Evolutionary conservation across 1,140 invertebrate genomes (phyloP), one percentile per base, ranked within the genome.

Genomic region (Neodiprion lecontei): DNA sequence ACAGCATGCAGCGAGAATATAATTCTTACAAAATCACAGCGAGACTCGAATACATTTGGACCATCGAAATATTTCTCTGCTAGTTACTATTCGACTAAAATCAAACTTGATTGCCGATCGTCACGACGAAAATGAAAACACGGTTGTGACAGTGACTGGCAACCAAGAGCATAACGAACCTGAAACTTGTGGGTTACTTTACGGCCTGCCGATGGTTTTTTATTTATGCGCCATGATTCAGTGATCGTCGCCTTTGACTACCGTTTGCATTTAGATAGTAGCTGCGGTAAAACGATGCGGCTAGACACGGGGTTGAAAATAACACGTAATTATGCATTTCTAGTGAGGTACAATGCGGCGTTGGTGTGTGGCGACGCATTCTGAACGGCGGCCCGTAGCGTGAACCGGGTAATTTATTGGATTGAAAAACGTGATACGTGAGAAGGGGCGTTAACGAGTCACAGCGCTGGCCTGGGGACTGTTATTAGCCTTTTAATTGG

Each of bases 401-500:
- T 61, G 53, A 61, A 61, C 53, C 53, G 53, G 53, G 53, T 61
- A 61, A 61, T 61, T 61, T 61, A 61, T 61, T 61, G 53, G 53
- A 61, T 61, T 61, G 53, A 61, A 61, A 61, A 61, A 61, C 11
- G 4, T 9, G 53, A 61, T 61, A 61, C 53, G 53, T 61, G 53
- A 61, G 53, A 14, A 61, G 53, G 53, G 53, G 53, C 53, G 53
- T 61, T 61, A 61, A 61, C 53, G 53, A 61, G 53, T 61, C 53
- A 61, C 53, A 61, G 53, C 53, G 11, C 53, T 61, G 53, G 53
- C 0, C 53, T 61, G 11, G n/a, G 53, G 53, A 61, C 53, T 61
- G 53, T 61, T 61, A 61, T 61, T 61, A 61, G 53, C 53, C 53
- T 61, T 61, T 61, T 61, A 61, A 61, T 61, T 61, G 53, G 53